Conservation (phyloP, 2,888 invertebrate genomes). For the Tanytarsus gracilentus region DNA sequence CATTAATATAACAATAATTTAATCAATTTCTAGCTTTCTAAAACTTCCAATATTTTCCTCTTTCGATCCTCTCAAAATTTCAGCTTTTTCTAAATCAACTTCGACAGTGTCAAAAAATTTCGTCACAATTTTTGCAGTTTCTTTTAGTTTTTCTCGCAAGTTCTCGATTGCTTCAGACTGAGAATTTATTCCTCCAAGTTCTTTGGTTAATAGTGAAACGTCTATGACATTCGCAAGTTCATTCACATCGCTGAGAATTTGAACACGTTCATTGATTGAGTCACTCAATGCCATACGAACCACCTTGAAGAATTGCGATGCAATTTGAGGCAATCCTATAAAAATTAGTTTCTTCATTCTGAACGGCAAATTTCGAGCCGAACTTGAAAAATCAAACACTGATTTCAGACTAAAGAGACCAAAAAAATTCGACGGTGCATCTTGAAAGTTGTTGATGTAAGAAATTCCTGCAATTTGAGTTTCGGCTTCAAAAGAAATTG, state of each 20-base stretch:
- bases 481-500: background rate
- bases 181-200: background rate
- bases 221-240: background rate
- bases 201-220: background rate
- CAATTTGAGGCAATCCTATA: background rate
- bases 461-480: background rate
- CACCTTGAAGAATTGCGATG: background rate
- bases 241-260: background rate
- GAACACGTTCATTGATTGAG: background rate
- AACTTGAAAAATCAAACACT: background rate
- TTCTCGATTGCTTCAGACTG: background rate
- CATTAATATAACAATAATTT: too few species aligned
- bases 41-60: background rate
- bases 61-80: background rate
- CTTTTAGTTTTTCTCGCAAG: too few species aligned
- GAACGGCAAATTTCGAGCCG: background rate
- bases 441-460: background rate
- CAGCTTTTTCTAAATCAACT: background rate
- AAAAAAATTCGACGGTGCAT: background rate
- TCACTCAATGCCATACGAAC: background rate
- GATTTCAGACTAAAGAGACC: background rate
- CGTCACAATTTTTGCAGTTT: background rate
- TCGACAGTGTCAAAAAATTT: background rate
- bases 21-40: constrained; percentile 3
- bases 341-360: background rate